Base-by-base conservation (phyloP, 64 coral and sea anemone genomes). In the Pachyseris speciosa region DNA sequence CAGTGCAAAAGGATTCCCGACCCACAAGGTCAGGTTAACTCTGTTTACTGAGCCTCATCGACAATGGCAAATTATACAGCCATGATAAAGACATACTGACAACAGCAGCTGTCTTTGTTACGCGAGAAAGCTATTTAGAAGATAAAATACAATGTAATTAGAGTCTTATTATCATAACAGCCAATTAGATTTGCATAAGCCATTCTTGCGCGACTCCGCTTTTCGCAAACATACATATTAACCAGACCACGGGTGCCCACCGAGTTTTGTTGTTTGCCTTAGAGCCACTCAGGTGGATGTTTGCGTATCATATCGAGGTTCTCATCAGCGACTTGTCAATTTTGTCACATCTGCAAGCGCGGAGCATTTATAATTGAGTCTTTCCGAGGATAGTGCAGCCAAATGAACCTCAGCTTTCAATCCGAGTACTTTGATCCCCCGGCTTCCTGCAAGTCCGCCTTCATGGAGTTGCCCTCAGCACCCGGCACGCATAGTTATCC, bases 131-230 rank as follows among this genome's bases (percentile, higher is more conserved):
- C 92, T 92, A 99, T 93, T 61, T 95, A 95, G 93, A 83, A 93
- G 94, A 76, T 89, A 93, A 86, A 95, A 95, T 66, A 99, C 97
- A 99, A 99, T 99, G 94, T 86, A 99, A 99, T 99, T 99, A 99
- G 94, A 80, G 65, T 48, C 88, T 93, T 86, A 99, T 99, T 95
- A 95, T 95, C 85, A 92, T 99, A 93, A 90, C 92, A 89, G 91
- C 93, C 97, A 99, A 99, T 99, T 99, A 99, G 90, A 99, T 97
- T 97, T 88, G 91, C 95, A 97, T 97, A 97, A 94, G 47, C 86
- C 63, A 93, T 93, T 97, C 84, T 97, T 69, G 32, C 36, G 81
- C 15, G 66, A 91, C 8, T 78, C 58, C 76, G 74, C 77, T 88
- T 91, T 91, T 88, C 20, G 75, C 67, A 84, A 84, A 85, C 87